Evolutionary conservation across 1,140 invertebrate genomes (phyloP), one percentile per base, ranked within the genome.

Genomic region (Mycetomoellerius zeteki): DNA sequence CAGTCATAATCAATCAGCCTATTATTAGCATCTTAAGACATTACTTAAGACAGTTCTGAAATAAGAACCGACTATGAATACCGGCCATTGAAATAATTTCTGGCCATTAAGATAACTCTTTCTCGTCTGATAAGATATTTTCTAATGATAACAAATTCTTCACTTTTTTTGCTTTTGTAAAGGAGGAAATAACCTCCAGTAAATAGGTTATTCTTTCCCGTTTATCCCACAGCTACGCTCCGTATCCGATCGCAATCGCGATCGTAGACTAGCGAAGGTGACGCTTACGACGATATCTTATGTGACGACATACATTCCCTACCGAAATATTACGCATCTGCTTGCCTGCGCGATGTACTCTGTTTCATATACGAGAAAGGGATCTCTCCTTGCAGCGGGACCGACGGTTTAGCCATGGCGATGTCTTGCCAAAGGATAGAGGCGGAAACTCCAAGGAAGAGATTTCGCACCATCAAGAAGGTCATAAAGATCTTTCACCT

Each of bases 401-500:
- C 62, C 43, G 54, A 62, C 75, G 86, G 37, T 89, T 88, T 75
- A 73, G 14, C 54, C 12, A 33, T 19, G 65, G n/a, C 27, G 50
- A 24, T 43, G 62, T 43, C 52, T 69, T 56, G 37, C 50, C 52
- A 8, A 60, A 81, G 50, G 69, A 76, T 14, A 54, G 37, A 24
- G 6, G 64, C 69, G 33, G 71, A 58, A 76, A n/a, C 67, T 12
- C 37, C n/a, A 19, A 69, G 21, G 27, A n/a, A 24, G 47, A 65
- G 80, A 69, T 47, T 86, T 71, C 72, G 65, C 65, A 52, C 56
- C 75, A 85, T 90, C 75, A 21, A 86, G 88, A 87, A 89, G 89
- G 88, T 93, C 93, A 89, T 94, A 93, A 94, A 93, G 89, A 89
- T 72, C 86, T 85, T 84, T 73, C 77, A 78, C 72, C 87, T 89